Conservation (phyloP, 2,888 invertebrate species). For the Torymus texanus region DNA sequence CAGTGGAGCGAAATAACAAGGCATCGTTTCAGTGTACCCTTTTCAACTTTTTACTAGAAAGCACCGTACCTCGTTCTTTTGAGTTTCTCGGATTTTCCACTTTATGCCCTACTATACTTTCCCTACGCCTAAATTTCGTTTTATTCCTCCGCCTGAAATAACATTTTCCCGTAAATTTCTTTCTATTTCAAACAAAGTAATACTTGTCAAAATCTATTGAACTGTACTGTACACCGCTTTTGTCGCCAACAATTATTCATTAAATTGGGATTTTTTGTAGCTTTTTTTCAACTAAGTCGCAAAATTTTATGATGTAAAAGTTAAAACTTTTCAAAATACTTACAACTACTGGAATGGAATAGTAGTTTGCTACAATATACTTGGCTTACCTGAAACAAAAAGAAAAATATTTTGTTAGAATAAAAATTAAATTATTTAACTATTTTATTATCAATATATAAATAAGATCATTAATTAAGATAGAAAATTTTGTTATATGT, state of each 20-base stretch:
- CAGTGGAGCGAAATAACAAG: constrained; percentile 54
- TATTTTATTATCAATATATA: too few relatives aligned
- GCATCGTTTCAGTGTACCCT: constrained; percentile 51
- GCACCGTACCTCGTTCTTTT: constrained; percentile 50
- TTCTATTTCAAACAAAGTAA: constrained; percentile 16
- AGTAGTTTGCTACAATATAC: not conserved
- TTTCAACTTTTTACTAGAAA: constrained; percentile 54
- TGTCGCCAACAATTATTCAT: too few relatives aligned
- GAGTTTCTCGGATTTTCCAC: constrained; percentile 53
- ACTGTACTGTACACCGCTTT: not conserved
- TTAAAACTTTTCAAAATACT: not conserved
- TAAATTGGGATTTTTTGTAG: too few relatives aligned
- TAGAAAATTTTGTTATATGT: too few relatives aligned
- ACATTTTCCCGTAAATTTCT: constrained; percentile 32
- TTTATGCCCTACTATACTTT: constrained; percentile 47
- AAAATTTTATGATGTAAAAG: too few relatives aligned
- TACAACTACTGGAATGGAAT: not conserved
- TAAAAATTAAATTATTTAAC: constrained; percentile 6
- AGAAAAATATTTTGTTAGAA: constrained; percentile 8
- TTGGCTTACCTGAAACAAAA: constrained; percentile 47
- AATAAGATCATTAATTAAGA: too few relatives aligned
- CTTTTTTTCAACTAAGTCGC: too few relatives aligned
- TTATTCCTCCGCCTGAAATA: constrained; percentile 27
- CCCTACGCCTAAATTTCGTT: constrained; percentile 46
- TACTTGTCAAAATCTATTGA: constrained; percentile 6